These are phyloP conservation scores for Eucriotettix oculatus DNA, from an alignment of 2,888 invertebrate species.

Conservation along the genomic window DNA sequence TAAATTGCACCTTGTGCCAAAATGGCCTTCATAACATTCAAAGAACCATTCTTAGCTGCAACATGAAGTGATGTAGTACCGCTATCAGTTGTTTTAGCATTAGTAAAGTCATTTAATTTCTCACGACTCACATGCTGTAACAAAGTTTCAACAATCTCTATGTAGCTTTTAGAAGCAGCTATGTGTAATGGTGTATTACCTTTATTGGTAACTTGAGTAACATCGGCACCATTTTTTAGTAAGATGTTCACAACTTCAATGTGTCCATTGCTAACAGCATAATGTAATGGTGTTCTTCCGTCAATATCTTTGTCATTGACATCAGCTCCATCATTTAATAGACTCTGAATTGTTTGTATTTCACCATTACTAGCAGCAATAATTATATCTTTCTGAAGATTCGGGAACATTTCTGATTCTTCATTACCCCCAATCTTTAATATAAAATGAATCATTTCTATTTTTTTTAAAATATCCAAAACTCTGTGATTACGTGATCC, in stretches of 20 bases:
- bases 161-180: not conserved
- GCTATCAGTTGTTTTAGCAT: not conserved
- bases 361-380: not conserved
- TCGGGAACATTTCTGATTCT: not conserved
- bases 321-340: not conserved
- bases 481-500: not conserved
- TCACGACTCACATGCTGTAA: not conserved
- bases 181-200: not conserved
- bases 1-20: not conserved
- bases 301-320: conserved; percentile 1
- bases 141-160: not conserved
- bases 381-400: not conserved
- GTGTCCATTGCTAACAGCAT: conserved; percentile 11
- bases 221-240: conserved; percentile 11
- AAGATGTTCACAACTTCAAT: conserved; percentile 8
- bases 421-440: not conserved
- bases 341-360: not conserved
- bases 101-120: not conserved
- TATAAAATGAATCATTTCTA: not conserved
- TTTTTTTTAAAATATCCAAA: not conserved
- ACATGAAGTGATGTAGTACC: not conserved
- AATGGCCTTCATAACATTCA: not conserved
- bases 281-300: conserved; percentile 13
- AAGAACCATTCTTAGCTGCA: not conserved
- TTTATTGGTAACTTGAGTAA: not conserved